Evolutionary conservation across 2,113 vertebrate species (phyloP), one percentile per base, ranked within the genome.

Genomic region (Saguinus imperator): DNA sequence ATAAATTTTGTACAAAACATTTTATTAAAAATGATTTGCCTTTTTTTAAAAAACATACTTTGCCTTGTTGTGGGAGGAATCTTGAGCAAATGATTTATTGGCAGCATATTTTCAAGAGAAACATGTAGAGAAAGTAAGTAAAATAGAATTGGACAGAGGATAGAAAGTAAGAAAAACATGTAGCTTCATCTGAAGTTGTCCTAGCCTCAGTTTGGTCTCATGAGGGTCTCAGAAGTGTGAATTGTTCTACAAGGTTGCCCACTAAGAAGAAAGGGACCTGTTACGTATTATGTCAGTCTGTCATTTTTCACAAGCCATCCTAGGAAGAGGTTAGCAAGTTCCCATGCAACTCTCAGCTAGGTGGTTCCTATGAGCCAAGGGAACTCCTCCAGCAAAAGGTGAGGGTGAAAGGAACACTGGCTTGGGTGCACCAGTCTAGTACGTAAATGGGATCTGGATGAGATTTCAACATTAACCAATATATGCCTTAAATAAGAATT

Each of bases 71-170:
- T 50, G 45, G 13, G 55, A 68, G 6, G 14, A 32, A 55, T 37
- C 17, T 35, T 92, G 40, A 73, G 14, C 43, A 95, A 94, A 80
- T 75, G 18, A 75, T 70, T 95, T 94, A 86, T 52, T 87, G 80
- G 61, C 12, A 3, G 21, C 57, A 10, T 21, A 68, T 45, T 79
- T 64, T 94, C 61, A 70, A 29, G 23, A 45, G 21, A 79, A 91
- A 89, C 1, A 4, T 20, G 5, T 14, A 2, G 3, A 32, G 21
- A 92, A 68, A 66, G 25, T 73, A 76, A 85, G 3, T 50, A 9
- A 66, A 84, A 52, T n/a, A 72, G 37, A 10, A 52, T 3, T 84
- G 55, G 27, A 4, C 7, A 89, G 40, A 6, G 6, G 20, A 20
- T 21, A 29, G 25, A 29, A 48, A 8, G 3, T 35, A 17, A 70